Base-by-base conservation (phyloP, 1,140 invertebrate species). In the Zaprionus inermis region DNA sequence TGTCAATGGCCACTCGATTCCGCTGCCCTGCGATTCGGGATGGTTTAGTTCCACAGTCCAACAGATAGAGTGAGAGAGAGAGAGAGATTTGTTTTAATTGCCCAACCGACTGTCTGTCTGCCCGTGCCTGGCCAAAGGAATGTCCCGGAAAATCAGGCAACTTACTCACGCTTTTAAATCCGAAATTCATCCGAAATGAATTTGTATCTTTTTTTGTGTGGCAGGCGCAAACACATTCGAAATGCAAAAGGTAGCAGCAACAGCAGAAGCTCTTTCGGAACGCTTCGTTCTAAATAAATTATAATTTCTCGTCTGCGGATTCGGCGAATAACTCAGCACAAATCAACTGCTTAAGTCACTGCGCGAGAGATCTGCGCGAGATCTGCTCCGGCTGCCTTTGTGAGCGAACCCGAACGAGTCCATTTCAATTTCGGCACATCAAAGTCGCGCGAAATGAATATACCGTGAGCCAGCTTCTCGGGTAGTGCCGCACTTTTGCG, bases 231-330 rank as follows among this genome's bases (percentile, higher is more conserved):
- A 63, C 66, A 57, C 60, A 74, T 61, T 60, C 36, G 20, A 63
- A 74, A 74, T 69, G 68, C 68, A 56, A 46, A 65, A 38, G 32
- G 20, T 61, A 67, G 41, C 66, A 75, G 24, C n/a, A n/a, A n/a
- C n/a, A n/a, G 78, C 83, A 86, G 83, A 88, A 86, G 83, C 84
- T 74, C 79, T 89, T 49, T 51, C 51, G 22, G 41, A 11, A 66
- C 46, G 51, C 32, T 30, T 71, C 68, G 84, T 88, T 89, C 84
- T 89, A 88, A 88, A 88, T 88, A 88, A 88, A 88, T 88, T 89
- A 88, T 88, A 79, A 88, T 78, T 88, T 88, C 65, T 71, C 46
- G 72, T 67, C 79, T 68, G 79, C 79, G 46, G 77, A 71, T 86
- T 83, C 82, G 83, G 61, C 73, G 83, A 86, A 86, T 79, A 79